These are phyloP conservation scores for Rhamnusium bicolor DNA, from an alignment of 2,888 invertebrate genomes.

Conservation along the genomic window DNA sequence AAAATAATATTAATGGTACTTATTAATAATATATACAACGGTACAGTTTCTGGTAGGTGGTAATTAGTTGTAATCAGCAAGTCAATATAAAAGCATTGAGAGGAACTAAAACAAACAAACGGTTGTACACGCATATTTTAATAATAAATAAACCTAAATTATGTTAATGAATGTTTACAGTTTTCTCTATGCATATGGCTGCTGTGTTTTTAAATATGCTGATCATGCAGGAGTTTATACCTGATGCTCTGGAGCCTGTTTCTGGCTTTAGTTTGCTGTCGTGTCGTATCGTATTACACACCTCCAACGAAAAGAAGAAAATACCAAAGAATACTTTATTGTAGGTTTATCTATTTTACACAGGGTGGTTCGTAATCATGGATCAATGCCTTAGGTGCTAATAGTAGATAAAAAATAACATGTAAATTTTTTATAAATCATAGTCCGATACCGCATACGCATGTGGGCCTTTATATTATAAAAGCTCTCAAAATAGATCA, in stretches of 20 bases:
- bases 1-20: not conserved
- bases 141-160: slow-evolving; percentile 7
- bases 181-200: not conserved
- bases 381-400: too few relatives aligned
- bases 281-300: too few relatives aligned
- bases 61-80: not conserved
- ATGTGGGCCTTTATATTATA: too few relatives aligned
- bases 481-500: too few relatives aligned
- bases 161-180: slow-evolving; percentile 3
- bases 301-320: too few relatives aligned
- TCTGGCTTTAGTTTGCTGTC: too few relatives aligned
- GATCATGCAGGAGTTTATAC: slow-evolving; percentile 1
- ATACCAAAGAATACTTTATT: too few relatives aligned
- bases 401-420: too few relatives aligned
- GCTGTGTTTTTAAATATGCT: not conserved
- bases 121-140: not conserved
- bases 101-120: not conserved
- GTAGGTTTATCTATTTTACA: too few relatives aligned
- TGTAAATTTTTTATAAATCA: too few relatives aligned
- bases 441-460: too few relatives aligned
- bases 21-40: not conserved
- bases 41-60: not conserved
- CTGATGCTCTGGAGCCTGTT: not conserved
- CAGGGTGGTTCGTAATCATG: too few relatives aligned
- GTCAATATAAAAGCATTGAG: not conserved